Base-by-base conservation (phyloP, 2,113 vertebrate genomes). In the Thamnaconus septentrionalis region DNA sequence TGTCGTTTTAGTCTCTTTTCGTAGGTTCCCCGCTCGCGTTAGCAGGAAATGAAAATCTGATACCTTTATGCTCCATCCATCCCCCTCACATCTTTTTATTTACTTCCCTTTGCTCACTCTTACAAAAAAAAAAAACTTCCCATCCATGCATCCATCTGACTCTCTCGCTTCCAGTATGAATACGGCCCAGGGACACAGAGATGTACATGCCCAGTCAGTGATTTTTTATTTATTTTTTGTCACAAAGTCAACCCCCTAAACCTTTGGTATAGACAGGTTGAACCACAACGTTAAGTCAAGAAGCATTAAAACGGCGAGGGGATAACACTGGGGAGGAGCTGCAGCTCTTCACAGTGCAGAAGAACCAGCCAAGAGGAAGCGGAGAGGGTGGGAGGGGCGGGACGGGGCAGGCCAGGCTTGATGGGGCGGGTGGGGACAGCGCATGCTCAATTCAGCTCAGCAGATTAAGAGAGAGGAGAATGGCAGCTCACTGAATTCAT, bases 401-500 rank as follows among this genome's bases (percentile, higher is more conserved):
- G 54, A 74, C 10, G 47, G 62, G 60, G 40, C 85, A 92, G 87
- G 62, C 66, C 67, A 81, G 80, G 78, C 70, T 71, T 67, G 73
- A 78, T 73, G 75, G 69, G 71, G 72, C 59, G 56, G 72, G 72
- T 74, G 66, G 63, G 76, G 73, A 78, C 71, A 74, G 93, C 91
- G 88, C 96, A 97, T 97, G 96, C 96, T 95, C 89, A 92, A 93
- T 87, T 92, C 91, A 93, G 90, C 92, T 93, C 78, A 73, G 80
- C 85, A 75, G 67, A 82, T 80, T 92, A 91, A 93, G 87, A 95
- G 93, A 90, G 85, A 93, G 92, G 93, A 95, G 90, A 93, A 95
- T 95, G 95, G 94, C 96, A 98, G 96, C 94, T 98, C 96, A 99
- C 91, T 96, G 95, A 95, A 81, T 90, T 67, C 11, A 64, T 52